Percentiles rank a stretch among this genome's conserved stretches.
Evolutionary conservation across 2,797 vertebrate genomes (phyloP).

Genomic region (Loris lydekkerianus): DNA sequence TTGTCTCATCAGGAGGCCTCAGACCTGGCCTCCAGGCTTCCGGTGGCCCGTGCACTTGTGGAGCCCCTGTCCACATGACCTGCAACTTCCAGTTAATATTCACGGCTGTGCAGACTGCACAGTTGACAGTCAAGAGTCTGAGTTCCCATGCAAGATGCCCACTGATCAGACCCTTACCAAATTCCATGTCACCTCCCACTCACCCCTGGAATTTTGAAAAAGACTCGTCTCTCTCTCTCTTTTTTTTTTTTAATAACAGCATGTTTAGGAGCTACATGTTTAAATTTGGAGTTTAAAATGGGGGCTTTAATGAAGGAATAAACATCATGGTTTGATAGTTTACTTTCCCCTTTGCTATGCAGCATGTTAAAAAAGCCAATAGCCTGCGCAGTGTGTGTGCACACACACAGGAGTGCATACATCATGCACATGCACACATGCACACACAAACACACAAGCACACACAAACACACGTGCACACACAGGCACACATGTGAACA

Average conservation of each 20-base stretch:
- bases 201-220: background rate
- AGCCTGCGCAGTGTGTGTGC: rapidly evolving
- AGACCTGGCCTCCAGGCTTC: rapidly evolving
- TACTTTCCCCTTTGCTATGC: background rate
- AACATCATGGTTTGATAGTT: background rate
- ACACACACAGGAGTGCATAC: rapidly evolving
- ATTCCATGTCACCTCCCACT: background rate
- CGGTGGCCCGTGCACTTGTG: rapidly evolving
- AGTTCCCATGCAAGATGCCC: background rate
- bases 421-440: too few relatives aligned
- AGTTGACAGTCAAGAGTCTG: rapidly evolving
- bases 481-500: too few relatives aligned
- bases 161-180: background rate
- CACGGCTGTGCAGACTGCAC: background rate
- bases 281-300: background rate
- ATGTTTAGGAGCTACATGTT: background rate
- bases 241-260: background rate
- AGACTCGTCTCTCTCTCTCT: too few relatives aligned
- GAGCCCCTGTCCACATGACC: background rate
- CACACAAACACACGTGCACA: rapidly evolving
- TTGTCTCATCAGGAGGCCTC: rapidly evolving
- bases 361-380: rapidly evolving
- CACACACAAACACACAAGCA: rapidly evolving
- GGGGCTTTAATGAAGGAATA: background rate
- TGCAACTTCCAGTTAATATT: rapidly evolving